These are phyloP conservation scores for Drosophila heteroneura DNA, from an alignment of 2,888 invertebrate genomes.

Conservation along the genomic window DNA sequence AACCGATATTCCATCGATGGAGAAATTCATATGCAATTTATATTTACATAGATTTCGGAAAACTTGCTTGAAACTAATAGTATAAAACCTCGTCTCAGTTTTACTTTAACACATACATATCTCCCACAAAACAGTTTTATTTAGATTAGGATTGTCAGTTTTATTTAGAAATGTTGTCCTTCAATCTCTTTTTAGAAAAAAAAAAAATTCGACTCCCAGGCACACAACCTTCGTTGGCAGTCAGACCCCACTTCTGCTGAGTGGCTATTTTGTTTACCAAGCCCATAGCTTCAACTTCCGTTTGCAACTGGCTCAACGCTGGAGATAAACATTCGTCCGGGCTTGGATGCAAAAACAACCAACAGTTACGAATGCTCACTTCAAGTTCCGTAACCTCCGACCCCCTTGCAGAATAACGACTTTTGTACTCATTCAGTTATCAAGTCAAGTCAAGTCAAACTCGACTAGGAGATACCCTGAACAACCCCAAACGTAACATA, in stretches of 20 bases:
- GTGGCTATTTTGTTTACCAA: slow-evolving; percentile 56
- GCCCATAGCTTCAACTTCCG: slow-evolving; percentile 65
- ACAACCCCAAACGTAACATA: too few species aligned
- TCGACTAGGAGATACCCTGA: too few species aligned
- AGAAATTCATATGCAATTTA: neutral
- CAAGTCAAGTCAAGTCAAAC: slow-evolving; percentile 53
- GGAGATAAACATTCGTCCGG: slow-evolving; percentile 39
- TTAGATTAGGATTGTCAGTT: neutral
- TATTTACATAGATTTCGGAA: neutral
- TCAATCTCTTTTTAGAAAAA: slow-evolving; percentile 42
- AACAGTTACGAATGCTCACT: slow-evolving; percentile 49
- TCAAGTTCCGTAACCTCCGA: slow-evolving; percentile 53
- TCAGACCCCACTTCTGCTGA: slow-evolving; percentile 12
- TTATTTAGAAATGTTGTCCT: slow-evolving; percentile 30
- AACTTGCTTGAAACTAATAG: neutral
- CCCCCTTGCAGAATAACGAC: slow-evolving; percentile 52
- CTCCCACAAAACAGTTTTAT: too few species aligned
- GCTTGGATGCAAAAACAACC: slow-evolving; percentile 12
- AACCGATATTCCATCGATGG: too few species aligned
- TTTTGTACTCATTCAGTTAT: slow-evolving; percentile 82
- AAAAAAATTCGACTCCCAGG: slow-evolving; percentile 3
- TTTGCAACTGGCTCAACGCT: slow-evolving; percentile 52
- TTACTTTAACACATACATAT: too few species aligned
- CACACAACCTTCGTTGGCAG: neutral
- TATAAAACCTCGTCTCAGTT: too few species aligned